phyloP scores from a whole-genome alignment of 2,888 invertebrate genomes.

The Archips crataeganus region DNA sequence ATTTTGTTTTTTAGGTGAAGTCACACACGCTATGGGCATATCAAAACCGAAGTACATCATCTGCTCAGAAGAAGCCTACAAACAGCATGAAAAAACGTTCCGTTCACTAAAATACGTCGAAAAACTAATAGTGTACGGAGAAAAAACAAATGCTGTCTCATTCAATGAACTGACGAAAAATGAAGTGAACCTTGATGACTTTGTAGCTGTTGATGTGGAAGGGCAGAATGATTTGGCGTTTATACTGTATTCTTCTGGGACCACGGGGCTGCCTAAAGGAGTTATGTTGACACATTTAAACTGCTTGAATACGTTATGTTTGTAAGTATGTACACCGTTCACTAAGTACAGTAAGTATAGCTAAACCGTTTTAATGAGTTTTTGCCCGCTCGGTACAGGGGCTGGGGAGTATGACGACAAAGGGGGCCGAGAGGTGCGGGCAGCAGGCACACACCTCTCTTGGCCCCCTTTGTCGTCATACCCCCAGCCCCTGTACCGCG shows the following conservation, averaged over 20 bases:
- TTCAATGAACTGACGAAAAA: slow-evolving; percentile 48
- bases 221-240: slow-evolving; percentile 65
- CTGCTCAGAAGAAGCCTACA: slow-evolving; percentile 82
- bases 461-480: too few relatives aligned
- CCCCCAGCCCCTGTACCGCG: too few relatives aligned
- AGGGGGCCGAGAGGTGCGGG: too few relatives aligned
- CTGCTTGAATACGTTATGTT: not conserved
- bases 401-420: too few relatives aligned
- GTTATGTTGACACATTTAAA: slow-evolving; percentile 45
- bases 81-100: slow-evolving; percentile 62
- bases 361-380: too few relatives aligned
- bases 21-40: slow-evolving; percentile 88
- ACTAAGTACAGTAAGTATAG: too few relatives aligned
- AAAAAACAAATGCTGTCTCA: slow-evolving; percentile 37
- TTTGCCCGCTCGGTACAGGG: too few relatives aligned
- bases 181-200: slow-evolving; percentile 58
- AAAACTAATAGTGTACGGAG: slow-evolving; percentile 51
- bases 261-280: slow-evolving; percentile 49
- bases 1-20: slow-evolving; percentile 78
- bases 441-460: too few relatives aligned
- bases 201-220: slow-evolving; percentile 76
- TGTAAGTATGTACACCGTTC: slow-evolving; percentile 9
- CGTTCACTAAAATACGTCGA: slow-evolving; percentile 58
- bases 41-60: slow-evolving; percentile 89
- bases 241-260: slow-evolving; percentile 60